phyloP scores from a whole-genome alignment of 1,140 invertebrate species.

The Potamilus streckersoni region DNA sequence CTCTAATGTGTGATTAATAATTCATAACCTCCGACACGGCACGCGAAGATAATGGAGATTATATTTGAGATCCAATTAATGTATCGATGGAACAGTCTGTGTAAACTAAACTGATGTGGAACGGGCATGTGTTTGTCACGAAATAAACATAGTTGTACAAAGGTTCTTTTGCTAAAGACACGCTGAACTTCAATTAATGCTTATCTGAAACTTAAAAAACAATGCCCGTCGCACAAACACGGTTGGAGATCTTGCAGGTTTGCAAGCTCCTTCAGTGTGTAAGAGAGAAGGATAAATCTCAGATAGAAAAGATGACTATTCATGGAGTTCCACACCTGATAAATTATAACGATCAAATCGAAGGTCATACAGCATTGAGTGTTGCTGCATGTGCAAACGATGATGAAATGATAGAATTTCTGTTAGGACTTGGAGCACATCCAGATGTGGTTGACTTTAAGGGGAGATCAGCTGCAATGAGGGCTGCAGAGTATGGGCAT shows the following conservation, averaged over 20 bases:
- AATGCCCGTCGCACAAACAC: slow-evolving; percentile 61
- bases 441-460: slow-evolving; percentile 67
- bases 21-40: no score
- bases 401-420: slow-evolving; percentile 66
- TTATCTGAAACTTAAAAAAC: slow-evolving; percentile 7
- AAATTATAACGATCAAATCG: slow-evolving; percentile 66
- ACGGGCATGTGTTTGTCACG: no score
- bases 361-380: slow-evolving; percentile 64
- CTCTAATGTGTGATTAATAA: no score
- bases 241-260: slow-evolving; percentile 65
- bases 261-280: slow-evolving; percentile 68
- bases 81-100: no score
- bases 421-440: slow-evolving; percentile 65
- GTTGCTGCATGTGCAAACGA: slow-evolving; percentile 62
- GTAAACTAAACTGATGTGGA: no score
- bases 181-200: no score
- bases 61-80: no score
- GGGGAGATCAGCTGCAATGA: slow-evolving; percentile 65
- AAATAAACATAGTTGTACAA: no score
- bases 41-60: no score
- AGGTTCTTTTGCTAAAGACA: no score
- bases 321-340: slow-evolving; percentile 67
- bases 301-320: slow-evolving; percentile 63
- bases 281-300: slow-evolving; percentile 58
- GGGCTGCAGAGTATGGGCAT: slow-evolving; percentile 67